phyloP scores from a whole-genome alignment of 2,888 invertebrate species.

The Drosophila tanythrix region DNA sequence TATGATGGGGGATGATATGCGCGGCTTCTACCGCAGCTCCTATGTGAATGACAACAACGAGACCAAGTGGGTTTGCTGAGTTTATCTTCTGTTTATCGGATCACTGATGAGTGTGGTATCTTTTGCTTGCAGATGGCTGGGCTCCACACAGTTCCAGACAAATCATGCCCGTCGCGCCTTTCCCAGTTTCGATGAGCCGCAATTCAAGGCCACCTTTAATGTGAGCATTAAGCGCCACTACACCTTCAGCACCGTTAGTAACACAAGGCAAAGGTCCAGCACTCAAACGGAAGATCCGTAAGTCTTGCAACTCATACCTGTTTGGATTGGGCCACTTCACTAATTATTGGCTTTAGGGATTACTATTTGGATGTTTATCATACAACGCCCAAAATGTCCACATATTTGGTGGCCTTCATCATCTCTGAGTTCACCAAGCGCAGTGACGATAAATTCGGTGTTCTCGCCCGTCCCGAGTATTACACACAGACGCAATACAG shows the following conservation, averaged over 20 bases:
- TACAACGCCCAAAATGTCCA: constrained; percentile 88
- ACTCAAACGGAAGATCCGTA: constrained; percentile 57
- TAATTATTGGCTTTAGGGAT: constrained; percentile 24
- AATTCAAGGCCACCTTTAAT: constrained; percentile 88
- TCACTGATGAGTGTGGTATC: neutral
- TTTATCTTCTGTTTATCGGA: neutral
- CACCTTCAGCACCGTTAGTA: constrained; percentile 77
- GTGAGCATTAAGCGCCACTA: constrained; percentile 83
- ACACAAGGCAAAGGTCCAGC: constrained; percentile 59
- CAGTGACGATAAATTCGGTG: constrained; percentile 81
- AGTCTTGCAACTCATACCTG: constrained; percentile 22
- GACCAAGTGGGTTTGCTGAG: constrained; percentile 67
- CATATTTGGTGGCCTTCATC: constrained; percentile 92
- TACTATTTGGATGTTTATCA: constrained; percentile 77
- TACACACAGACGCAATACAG: constrained; percentile 89
- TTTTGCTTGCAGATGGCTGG: constrained; percentile 86
- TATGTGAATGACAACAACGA: constrained; percentile 83
- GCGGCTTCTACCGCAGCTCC: constrained; percentile 86
- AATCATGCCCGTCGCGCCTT: constrained; percentile 89
- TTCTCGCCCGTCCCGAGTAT: constrained; percentile 90
- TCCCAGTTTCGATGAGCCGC: constrained; percentile 92
- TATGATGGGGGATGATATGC: constrained; percentile 86
- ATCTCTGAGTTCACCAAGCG: constrained; percentile 87
- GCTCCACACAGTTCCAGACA: constrained; percentile 90
- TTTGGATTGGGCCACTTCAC: neutral